These are phyloP conservation scores for Sebastes ruberrimus DNA, from an alignment of 2,797 vertebrate genomes.

Conservation along the genomic window DNA sequence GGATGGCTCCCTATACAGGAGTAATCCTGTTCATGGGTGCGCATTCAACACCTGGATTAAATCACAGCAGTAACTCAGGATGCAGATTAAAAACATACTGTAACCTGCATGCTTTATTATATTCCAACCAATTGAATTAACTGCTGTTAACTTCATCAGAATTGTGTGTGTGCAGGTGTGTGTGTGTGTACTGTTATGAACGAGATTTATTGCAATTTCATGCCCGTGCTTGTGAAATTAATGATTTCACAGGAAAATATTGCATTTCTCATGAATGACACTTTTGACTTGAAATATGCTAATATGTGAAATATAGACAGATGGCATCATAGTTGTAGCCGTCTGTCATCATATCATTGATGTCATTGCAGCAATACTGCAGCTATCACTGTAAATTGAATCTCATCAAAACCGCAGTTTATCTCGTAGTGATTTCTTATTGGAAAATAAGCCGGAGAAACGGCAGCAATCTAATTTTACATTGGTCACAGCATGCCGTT, in stretches of 20 bases:
- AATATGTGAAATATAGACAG: constrained; percentile 65
- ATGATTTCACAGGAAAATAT: constrained; percentile 63
- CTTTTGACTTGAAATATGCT: constrained; percentile 69
- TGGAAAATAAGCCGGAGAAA: constrained; percentile 50
- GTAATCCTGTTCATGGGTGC: constrained; percentile 63
- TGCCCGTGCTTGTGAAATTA: constrained; percentile 52
- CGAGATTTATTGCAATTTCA: constrained; percentile 57
- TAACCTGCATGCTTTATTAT: constrained; percentile 54
- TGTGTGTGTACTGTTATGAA: constrained; percentile 8
- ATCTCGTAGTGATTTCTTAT: constrained; percentile 53
- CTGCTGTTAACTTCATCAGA: constrained; percentile 29
- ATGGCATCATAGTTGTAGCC: constrained; percentile 70
- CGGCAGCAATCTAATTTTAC: constrained; percentile 31
- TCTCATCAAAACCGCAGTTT: constrained; percentile 67
- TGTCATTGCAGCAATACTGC: constrained; percentile 68
- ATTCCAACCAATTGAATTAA: constrained; percentile 40
- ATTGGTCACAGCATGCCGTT: constrained; percentile 25
- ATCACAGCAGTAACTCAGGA: constrained; percentile 35
- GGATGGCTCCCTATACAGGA: constrained; percentile 50
- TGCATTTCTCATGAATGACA: constrained; percentile 64
- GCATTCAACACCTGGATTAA: constrained; percentile 65
- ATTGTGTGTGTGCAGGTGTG: background rate
- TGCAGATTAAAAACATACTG: constrained; percentile 54
- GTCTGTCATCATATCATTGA: constrained; percentile 77
- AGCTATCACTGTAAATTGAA: constrained; percentile 65